phyloP scores from a whole-genome alignment of 1,140 invertebrate species.

The Apis laboriosa region DNA sequence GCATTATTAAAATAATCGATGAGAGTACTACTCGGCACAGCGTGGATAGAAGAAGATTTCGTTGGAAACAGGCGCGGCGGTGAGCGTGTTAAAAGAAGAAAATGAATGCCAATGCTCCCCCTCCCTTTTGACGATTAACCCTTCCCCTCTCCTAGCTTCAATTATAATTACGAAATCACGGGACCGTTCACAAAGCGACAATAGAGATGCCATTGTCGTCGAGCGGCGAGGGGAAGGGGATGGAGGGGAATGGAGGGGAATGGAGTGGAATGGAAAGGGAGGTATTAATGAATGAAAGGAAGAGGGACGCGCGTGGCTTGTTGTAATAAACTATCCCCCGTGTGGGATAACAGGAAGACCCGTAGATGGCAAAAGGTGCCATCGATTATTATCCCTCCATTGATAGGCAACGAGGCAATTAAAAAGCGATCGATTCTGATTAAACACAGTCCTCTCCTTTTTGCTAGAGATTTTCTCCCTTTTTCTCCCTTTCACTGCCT shows the following conservation, averaged over 20 bases:
- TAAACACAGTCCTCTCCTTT: no score
- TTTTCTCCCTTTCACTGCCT: no score
- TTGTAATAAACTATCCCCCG: constrained; percentile 40
- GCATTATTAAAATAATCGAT: no score
- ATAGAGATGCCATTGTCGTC: constrained; percentile 33
- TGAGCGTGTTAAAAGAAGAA: no score
- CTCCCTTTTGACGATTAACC: no score
- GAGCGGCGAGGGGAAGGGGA: not conserved
- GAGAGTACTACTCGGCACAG: no score
- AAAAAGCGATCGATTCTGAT: constrained; percentile 7
- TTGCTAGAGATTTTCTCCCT: no score
- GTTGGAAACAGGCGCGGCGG: no score
- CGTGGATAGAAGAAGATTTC: no score
- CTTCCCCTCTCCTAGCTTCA: not conserved
- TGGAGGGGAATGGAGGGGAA: not conserved
- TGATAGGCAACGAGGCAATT: constrained; percentile 38
- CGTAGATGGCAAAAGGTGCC: constrained; percentile 10
- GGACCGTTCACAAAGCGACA: constrained; percentile 39
- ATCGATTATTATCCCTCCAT: constrained; percentile 19
- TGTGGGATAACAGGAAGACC: not conserved
- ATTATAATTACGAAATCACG: constrained; percentile 45
- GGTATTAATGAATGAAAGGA: constrained; percentile 4
- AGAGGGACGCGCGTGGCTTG: constrained; percentile 8
- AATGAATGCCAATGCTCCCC: no score
- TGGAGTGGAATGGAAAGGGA: not conserved